Percentiles rank a stretch among this genome's conserved stretches.
phyloP scores from a whole-genome alignment of 1,140 invertebrate genomes.

The Drosophila sucinea region DNA sequence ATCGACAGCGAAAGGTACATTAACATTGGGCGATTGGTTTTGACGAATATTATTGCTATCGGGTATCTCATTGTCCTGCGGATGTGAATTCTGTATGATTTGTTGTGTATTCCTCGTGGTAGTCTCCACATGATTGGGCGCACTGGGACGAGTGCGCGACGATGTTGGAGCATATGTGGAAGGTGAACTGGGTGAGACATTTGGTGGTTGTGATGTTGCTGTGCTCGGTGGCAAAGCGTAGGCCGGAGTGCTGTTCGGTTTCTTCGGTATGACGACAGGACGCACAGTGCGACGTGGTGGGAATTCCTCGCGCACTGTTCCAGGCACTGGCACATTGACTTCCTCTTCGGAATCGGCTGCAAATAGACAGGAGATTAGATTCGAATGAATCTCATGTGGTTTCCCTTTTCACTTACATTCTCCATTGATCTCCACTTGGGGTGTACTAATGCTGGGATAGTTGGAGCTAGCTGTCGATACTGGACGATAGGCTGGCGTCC shows the following conservation, averaged over 20 bases:
- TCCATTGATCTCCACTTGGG: slow-evolving; percentile 76
- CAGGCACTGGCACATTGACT: slow-evolving; percentile 74
- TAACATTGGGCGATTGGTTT: slow-evolving; percentile 86
- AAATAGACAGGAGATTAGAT: background rate
- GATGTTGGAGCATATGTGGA: slow-evolving; percentile 57
- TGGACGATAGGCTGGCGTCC: slow-evolving; percentile 54
- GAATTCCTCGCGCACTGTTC: slow-evolving; percentile 82
- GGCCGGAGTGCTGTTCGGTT: slow-evolving; percentile 65
- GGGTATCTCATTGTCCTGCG: slow-evolving; percentile 86
- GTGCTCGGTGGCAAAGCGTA: slow-evolving; percentile 39
- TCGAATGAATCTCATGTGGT: background rate
- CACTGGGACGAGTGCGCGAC: slow-evolving; percentile 46
- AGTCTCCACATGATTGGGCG: slow-evolving; percentile 52
- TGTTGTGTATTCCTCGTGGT: slow-evolving; percentile 82
- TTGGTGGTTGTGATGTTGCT: slow-evolving; percentile 38
- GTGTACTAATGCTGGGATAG: slow-evolving; percentile 58
- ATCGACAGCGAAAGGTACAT: slow-evolving; percentile 88
- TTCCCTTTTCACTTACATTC: slow-evolving; percentile 56
- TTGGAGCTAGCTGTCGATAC: slow-evolving; percentile 53
- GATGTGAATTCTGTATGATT: slow-evolving; percentile 87
- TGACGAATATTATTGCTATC: slow-evolving; percentile 84
- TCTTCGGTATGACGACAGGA: slow-evolving; percentile 76
- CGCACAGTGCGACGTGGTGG: slow-evolving; percentile 72
- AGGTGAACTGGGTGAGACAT: slow-evolving; percentile 32
- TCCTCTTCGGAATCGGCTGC: slow-evolving; percentile 77